Percentiles rank a stretch among this genome's conserved stretches.
Evolutionary conservation across 1,140 invertebrate genomes (phyloP).

Genomic region (Luehdorfia chinensis): DNA sequence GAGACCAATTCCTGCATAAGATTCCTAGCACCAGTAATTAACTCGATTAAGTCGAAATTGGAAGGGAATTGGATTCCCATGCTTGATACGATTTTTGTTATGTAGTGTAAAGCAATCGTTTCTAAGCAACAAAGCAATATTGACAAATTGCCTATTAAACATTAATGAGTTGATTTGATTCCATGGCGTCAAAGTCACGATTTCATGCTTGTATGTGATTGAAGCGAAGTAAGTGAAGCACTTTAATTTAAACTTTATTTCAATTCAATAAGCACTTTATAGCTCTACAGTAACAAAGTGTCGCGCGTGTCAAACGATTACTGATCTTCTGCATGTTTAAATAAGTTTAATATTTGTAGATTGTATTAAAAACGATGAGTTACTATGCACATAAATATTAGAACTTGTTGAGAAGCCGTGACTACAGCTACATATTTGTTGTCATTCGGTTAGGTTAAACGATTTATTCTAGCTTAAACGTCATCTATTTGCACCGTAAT

Average conservation of each 20-base stretch:
- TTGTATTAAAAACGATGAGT: neutral
- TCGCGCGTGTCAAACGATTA: no score
- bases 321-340: no score
- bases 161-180: constrained; percentile 3
- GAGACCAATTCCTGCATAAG: no score
- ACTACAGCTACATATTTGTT: constrained; percentile 7
- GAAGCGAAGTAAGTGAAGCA: neutral
- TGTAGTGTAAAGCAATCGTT: no score
- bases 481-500: no score
- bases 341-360: neutral
- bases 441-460: constrained; percentile 4
- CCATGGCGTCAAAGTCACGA: constrained; percentile 4
- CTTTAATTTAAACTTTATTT: constrained; percentile 1
- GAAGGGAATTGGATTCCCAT: no score
- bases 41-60: no score
- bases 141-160: constrained; percentile 13
- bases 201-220: neutral
- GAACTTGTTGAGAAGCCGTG: neutral
- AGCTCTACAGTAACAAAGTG: no score
- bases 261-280: neutral
- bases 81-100: no score
- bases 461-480: no score
- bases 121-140: neutral
- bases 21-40: no score
- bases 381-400: neutral